Percentiles rank a stretch among this genome's conserved stretches.
Evolutionary conservation across 2,113 vertebrate genomes (phyloP).

Genomic region (Balaeniceps rex): DNA sequence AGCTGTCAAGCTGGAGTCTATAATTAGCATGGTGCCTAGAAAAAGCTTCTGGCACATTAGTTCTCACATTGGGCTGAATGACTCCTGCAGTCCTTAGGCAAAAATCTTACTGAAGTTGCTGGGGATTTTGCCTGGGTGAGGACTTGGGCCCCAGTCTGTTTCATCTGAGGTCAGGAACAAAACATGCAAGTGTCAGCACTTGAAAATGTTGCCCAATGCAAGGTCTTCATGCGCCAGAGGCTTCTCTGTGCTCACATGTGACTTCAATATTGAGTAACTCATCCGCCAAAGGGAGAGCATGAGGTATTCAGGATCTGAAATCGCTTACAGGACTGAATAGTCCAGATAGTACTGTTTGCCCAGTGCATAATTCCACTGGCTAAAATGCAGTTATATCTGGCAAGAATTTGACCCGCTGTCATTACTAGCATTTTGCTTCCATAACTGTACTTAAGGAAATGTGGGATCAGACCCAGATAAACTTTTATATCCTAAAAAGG

Average conservation of each 20-base stretch:
- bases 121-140: not conserved
- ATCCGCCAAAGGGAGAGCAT: not conserved
- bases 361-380: not conserved
- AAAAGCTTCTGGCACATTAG: not conserved
- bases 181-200: not conserved
- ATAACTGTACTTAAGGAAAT: not conserved
- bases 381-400: not conserved
- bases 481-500: not conserved
- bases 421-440: not conserved
- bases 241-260: not conserved
- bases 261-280: not conserved
- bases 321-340: not conserved
- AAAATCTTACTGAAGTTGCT: not conserved
- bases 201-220: not conserved
- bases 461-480: not conserved
- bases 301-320: not conserved
- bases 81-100: not conserved
- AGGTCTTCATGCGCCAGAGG: not conserved
- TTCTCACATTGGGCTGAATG: not conserved
- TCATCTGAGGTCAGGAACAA: not conserved
- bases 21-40: slow-evolving; percentile 1
- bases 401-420: not conserved
- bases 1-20: not conserved
- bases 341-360: not conserved
- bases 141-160: not conserved